phyloP scores from a whole-genome alignment of 2,113 vertebrate species.

The Mesoclemmys tuberculata region DNA sequence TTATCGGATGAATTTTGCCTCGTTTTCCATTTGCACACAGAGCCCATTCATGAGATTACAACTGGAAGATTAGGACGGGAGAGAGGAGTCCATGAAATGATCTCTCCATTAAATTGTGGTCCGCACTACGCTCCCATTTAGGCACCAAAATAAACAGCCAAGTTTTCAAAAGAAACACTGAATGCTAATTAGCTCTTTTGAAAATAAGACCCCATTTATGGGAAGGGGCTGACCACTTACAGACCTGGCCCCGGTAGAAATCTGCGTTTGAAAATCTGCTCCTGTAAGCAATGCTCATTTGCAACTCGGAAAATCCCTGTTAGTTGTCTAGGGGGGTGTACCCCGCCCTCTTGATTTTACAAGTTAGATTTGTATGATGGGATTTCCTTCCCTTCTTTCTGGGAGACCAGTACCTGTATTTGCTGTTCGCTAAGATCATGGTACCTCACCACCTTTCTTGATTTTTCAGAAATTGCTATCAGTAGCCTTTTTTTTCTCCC shows the following conservation, averaged over 20 bases:
- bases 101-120: not conserved
- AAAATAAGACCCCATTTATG: not conserved
- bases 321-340: rapidly evolving
- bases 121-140: not conserved
- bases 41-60: slow-evolving; percentile 64
- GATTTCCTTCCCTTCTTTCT: not conserved
- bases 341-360: not conserved
- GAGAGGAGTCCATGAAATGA: not conserved
- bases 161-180: not conserved
- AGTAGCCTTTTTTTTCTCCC: not conserved
- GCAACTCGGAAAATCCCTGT: not conserved
- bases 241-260: rapidly evolving
- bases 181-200: rapidly evolving
- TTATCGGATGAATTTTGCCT: not conserved
- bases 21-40: slow-evolving; percentile 53
- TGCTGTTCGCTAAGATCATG: not conserved
- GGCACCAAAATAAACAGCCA: rapidly evolving
- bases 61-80: not conserved
- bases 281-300: not conserved
- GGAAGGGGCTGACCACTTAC: not conserved
- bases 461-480: not conserved
- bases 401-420: not conserved
- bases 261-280: not conserved
- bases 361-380: not conserved
- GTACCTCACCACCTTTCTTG: not conserved